A percentile compares a stretch with the other conserved stretches of the same genome.
phyloP scores from a whole-genome alignment of 2,113 vertebrate genomes.

The Caranx ignobilis region DNA sequence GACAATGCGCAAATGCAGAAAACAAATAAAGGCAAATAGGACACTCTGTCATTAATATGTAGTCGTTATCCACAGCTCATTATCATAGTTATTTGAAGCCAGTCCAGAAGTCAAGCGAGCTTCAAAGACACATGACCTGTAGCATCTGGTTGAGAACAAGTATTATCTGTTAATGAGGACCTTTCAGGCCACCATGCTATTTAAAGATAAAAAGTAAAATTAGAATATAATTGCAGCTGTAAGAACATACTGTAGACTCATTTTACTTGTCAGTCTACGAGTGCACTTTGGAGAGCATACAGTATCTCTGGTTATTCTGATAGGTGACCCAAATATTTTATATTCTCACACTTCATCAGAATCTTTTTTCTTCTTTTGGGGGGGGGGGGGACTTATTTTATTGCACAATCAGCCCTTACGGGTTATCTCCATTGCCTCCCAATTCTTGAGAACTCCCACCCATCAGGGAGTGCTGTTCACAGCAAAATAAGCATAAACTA shows the following conservation, averaged over 20 bases:
- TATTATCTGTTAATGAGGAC: neutral
- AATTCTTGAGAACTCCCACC: conserved; percentile 43
- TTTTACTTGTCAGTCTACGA: conserved; percentile 26
- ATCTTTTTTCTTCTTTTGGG: conserved; percentile 33
- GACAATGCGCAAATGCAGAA: conserved; percentile 60
- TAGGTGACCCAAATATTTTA: conserved; percentile 57
- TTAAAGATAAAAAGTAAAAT: conserved; percentile 1
- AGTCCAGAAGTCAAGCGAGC: neutral
- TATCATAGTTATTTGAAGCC: conserved; percentile 11
- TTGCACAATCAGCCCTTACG: conserved; percentile 48
- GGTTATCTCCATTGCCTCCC: conserved; percentile 43
- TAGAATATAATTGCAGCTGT: neutral
- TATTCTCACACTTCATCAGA: conserved; percentile 48
- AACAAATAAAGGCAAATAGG: conserved; percentile 25
- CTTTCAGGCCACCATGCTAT: neutral
- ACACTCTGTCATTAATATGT: neutral
- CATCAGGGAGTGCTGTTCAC: conserved; percentile 48
- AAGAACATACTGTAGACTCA: neutral
- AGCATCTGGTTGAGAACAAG: neutral
- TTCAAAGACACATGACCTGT: conserved; percentile 1
- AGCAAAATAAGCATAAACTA: conserved; percentile 40
- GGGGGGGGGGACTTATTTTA: conserved; percentile 46
- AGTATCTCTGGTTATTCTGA: conserved; percentile 21
- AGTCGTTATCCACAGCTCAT: neutral
- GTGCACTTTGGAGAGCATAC: conserved; percentile 17